Percentiles rank a stretch among this genome's conserved stretches.
Conservation (phyloP, 1,140 invertebrate species). For the Ditylenchus dipsaci region DNA sequence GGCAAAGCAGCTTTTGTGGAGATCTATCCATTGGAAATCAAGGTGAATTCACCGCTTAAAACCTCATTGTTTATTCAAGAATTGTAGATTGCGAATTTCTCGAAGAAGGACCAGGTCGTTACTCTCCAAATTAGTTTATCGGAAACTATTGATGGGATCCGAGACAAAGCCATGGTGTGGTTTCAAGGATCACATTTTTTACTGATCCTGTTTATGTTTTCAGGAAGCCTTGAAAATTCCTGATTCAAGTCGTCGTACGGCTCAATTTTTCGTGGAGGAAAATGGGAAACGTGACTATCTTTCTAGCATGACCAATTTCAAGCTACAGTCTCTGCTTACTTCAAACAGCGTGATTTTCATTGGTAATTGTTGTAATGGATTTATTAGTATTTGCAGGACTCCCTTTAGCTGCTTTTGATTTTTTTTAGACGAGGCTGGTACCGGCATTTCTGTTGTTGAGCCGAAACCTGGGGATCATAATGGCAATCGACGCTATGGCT, state of each 20-base stretch:
- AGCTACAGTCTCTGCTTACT: no score
- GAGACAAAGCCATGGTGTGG: slow-evolving; percentile 6
- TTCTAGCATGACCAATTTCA: background rate
- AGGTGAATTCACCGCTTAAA: slow-evolving; percentile 22
- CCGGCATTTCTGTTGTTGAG: background rate
- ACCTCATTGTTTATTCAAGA: slow-evolving; percentile 12
- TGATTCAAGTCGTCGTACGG: slow-evolving; percentile 14
- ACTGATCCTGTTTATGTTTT: no score
- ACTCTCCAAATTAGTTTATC: slow-evolving; percentile 21
- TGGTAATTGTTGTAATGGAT: no score
- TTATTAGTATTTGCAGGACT: no score
- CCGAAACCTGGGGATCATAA: background rate
- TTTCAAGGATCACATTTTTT: no score
- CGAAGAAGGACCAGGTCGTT: background rate
- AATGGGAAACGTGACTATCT: slow-evolving; percentile 16
- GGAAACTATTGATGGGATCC: slow-evolving; percentile 32
- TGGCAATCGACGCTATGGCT: background rate
- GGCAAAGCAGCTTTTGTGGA: slow-evolving; percentile 27
- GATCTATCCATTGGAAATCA: slow-evolving; percentile 42
- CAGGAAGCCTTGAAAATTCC: slow-evolving; percentile 18
- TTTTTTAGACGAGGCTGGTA: slow-evolving; percentile 11
- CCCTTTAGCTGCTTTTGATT: background rate
- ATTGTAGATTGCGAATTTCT: slow-evolving; percentile 25
- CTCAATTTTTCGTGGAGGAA: slow-evolving; percentile 29
- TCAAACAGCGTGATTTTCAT: no score